Evolutionary conservation across 2,113 vertebrate genomes (phyloP).

Genomic region (Dasyornis broadbenti): DNA sequence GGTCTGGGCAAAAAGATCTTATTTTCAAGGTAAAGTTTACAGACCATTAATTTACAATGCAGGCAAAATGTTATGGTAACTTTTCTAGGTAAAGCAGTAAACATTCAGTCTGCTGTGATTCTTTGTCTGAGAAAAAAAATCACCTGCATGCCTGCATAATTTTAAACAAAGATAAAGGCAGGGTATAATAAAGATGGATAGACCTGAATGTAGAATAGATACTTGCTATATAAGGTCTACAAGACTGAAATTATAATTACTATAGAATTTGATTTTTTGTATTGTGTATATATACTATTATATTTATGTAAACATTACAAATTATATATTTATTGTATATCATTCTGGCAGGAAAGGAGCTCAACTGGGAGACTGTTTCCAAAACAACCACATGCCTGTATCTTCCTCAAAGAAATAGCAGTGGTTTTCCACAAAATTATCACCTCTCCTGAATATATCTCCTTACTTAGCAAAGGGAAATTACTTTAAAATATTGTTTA

Average conservation of each 20-base stretch:
- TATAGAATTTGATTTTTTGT: not conserved
- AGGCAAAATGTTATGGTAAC: conserved; percentile 16
- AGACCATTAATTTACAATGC: conserved; percentile 33
- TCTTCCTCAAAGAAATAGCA: not conserved
- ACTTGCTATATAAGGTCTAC: not conserved
- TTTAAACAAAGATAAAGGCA: not conserved
- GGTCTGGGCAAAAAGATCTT: not conserved
- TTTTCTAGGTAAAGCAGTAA: not conserved
- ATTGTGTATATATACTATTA: not conserved
- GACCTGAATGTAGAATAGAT: not conserved
- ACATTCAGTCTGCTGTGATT: not conserved
- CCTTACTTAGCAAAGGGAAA: not conserved
- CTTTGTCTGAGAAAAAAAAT: not conserved
- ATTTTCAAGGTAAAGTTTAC: conserved; percentile 49
- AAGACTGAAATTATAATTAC: not conserved
- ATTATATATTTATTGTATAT: not conserved
- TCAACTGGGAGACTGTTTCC: not conserved
- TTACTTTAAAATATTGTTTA: not conserved
- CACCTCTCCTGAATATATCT: not conserved
- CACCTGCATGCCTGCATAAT: not conserved
- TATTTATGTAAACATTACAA: not conserved
- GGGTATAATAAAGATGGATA: not conserved
- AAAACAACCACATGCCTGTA: not conserved
- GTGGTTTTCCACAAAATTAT: not conserved
- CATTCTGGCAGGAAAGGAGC: not conserved